phyloP scores from a whole-genome alignment of 1,140 invertebrate genomes.

The Cyclina sinensis region DNA sequence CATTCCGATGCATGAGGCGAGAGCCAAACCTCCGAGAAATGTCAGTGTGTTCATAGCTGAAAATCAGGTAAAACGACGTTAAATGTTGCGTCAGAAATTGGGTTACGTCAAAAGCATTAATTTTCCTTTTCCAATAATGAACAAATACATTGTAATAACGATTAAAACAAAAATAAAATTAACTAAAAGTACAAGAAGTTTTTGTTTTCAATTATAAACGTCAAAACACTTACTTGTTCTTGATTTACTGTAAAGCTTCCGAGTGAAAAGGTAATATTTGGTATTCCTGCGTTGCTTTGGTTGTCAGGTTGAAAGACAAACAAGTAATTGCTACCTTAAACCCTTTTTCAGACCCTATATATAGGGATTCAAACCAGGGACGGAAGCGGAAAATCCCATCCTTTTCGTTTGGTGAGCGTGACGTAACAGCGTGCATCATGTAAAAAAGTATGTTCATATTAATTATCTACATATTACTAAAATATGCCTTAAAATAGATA shows the following conservation, averaged over 20 bases:
- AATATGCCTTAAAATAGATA: no score
- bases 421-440: background rate
- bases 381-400: background rate
- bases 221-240: background rate
- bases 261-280: background rate
- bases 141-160: no score
- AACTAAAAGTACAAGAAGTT: no score
- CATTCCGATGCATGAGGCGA: conserved; percentile 8
- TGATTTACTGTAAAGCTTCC: background rate
- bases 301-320: background rate
- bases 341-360: background rate
- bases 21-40: background rate
- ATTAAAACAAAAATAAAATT: no score
- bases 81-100: no score
- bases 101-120: no score
- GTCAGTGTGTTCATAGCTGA: background rate
- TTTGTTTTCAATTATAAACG: no score
- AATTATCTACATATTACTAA: background rate
- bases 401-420: background rate
- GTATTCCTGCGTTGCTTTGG: background rate
- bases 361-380: background rate
- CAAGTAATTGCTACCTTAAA: background rate
- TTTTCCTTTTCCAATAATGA: no score
- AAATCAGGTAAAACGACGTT: no score
- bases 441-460: background rate